phyloP scores from a whole-genome alignment of 2,797 vertebrate species.

The Enteromius paludinosus region DNA sequence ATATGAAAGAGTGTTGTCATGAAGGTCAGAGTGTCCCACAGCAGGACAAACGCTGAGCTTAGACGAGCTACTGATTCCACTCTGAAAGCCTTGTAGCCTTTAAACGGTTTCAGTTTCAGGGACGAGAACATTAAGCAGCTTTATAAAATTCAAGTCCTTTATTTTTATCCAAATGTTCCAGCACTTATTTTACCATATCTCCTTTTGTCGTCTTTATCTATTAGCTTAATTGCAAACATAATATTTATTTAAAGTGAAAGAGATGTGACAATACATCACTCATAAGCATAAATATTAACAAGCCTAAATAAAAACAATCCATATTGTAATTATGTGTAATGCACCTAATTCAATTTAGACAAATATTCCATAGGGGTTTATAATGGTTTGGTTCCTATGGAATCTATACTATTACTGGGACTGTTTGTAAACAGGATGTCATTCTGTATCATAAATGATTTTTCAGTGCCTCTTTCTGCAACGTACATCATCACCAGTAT shows the following conservation, averaged over 20 bases:
- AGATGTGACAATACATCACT: not conserved
- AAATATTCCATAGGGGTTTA: not conserved
- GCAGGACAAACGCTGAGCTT: constrained; percentile 27
- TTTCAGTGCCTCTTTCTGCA: not conserved
- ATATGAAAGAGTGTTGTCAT: constrained; percentile 42
- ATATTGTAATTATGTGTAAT: not conserved
- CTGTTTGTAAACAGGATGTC: not conserved
- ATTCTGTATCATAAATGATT: not conserved
- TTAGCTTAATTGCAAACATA: not conserved
- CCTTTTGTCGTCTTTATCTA: not conserved
- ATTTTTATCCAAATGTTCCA: constrained; percentile 9
- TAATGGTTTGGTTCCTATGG: not conserved
- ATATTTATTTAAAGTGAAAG: not conserved
- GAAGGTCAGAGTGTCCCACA: constrained; percentile 45
- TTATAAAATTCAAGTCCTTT: not conserved
- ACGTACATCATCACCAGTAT: not conserved
- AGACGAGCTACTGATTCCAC: constrained; percentile 3
- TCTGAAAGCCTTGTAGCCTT: constrained; percentile 27
- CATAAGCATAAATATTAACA: not conserved
- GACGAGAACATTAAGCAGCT: constrained; percentile 30
- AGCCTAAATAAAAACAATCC: not conserved
- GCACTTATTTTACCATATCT: not conserved
- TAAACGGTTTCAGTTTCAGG: constrained; percentile 41
- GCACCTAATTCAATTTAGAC: not conserved
- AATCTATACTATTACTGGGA: not conserved